Conservation (phyloP, 2,888 invertebrate genomes). For the Cybosia mesomella region DNA sequence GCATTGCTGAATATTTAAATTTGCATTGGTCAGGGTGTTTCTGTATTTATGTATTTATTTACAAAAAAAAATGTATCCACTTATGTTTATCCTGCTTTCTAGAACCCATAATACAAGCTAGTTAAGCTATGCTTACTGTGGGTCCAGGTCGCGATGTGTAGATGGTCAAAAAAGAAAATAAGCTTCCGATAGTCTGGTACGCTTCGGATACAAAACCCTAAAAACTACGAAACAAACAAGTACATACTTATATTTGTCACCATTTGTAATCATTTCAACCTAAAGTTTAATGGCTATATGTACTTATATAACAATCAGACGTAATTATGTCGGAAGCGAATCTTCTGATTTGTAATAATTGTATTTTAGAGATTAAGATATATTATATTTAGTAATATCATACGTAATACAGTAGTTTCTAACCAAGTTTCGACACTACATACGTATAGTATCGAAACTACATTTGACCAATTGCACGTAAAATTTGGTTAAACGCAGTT, state of each 20-base stretch:
- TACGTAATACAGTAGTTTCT: not conserved
- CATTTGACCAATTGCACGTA: too few species aligned
- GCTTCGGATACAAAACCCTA: not conserved
- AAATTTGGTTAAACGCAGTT: too few species aligned
- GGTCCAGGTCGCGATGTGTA: too few species aligned
- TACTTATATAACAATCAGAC: conserved; percentile 53
- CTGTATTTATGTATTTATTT: too few species aligned
- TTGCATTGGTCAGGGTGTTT: too few species aligned
- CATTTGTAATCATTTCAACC: conserved; percentile 51
- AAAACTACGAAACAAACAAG: not conserved
- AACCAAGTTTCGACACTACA: too few species aligned
- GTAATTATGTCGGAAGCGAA: conserved; percentile 45
- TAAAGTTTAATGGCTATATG: conserved; percentile 46
- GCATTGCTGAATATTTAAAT: too few species aligned
- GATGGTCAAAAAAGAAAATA: not conserved
- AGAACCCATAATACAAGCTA: too few species aligned
- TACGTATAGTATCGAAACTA: too few species aligned
- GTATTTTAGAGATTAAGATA: conserved; percentile 30
- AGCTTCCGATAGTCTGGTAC: not conserved
- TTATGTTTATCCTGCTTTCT: too few species aligned
- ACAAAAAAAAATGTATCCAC: too few species aligned
- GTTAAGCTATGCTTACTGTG: too few species aligned
- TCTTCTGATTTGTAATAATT: conserved; percentile 39
- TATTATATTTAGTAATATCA: conserved; percentile 39
- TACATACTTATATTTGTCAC: conserved; percentile 36